These are phyloP conservation scores for Radopholus similis DNA, from an alignment of 1,140 invertebrate species.

Conservation along the genomic window DNA sequence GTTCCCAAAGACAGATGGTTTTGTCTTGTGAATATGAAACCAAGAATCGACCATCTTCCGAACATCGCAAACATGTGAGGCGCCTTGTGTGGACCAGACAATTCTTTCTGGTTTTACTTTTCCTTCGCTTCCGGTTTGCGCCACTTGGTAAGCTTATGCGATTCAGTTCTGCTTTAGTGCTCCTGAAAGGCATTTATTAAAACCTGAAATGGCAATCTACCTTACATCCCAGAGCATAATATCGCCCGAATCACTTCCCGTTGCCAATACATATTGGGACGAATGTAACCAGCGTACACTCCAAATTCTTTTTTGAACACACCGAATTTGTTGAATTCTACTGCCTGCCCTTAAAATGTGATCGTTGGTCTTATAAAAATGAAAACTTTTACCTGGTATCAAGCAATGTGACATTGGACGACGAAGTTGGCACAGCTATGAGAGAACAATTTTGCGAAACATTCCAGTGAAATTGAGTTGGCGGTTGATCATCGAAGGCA, in stretches of 20 bases:
- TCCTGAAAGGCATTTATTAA: neutral
- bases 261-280: constrained; percentile 8
- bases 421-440: constrained; percentile 4
- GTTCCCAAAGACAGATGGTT: constrained; percentile 5
- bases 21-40: constrained; percentile 4
- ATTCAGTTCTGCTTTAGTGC: neutral
- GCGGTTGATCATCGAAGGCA: constrained; percentile 8
- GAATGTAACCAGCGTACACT: constrained; percentile 11
- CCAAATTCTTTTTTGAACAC: constrained; percentile 3
- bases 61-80: constrained; percentile 4
- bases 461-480: constrained; percentile 14
- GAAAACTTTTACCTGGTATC: constrained; percentile 14
- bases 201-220: neutral
- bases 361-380: neutral
- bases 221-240: constrained; percentile 18
- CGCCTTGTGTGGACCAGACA: neutral
- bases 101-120: neutral
- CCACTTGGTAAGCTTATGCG: neutral
- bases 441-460: constrained; percentile 2
- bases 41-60: constrained; percentile 4
- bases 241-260: constrained; percentile 11
- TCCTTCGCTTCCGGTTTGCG: neutral
- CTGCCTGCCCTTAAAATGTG: neutral
- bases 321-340: constrained; percentile 7
- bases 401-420: constrained; percentile 14